Percentiles rank a stretch among this genome's conserved stretches.
Conservation (phyloP, 2,888 invertebrate species). For the Gibbula magus region DNA sequence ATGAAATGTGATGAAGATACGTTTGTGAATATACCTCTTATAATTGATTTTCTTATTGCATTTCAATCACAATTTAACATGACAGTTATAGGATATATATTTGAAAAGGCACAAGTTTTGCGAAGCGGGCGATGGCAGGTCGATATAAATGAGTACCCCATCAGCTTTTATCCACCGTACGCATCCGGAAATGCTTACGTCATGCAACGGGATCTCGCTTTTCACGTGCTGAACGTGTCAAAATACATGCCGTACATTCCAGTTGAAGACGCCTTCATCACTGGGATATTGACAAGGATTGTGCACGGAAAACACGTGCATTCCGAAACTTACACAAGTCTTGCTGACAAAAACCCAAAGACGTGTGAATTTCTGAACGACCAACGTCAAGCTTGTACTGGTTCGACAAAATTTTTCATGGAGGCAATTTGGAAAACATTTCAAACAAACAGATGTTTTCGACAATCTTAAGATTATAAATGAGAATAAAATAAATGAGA, state of each 20-base stretch:
- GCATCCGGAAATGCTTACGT: neutral
- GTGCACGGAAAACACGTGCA: neutral
- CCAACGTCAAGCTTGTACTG: neutral
- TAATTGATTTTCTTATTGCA: neutral
- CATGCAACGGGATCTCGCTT: neutral
- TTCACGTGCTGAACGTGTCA: neutral
- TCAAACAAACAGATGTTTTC: too few relatives aligned
- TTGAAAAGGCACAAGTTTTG: neutral
- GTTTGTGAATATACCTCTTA: neutral
- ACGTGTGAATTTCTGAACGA: neutral
- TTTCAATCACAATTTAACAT: neutral
- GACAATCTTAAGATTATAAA: too few relatives aligned
- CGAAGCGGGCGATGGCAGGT: neutral
- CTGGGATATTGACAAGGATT: neutral
- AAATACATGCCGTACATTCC: neutral
- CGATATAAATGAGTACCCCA: neutral
- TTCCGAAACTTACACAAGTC: neutral
- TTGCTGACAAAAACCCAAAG: neutral
- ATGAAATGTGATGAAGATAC: neutral
- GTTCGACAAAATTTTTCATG: too few relatives aligned
- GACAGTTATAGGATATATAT: neutral
- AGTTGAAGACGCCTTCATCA: conserved; percentile 6
- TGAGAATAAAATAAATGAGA: too few relatives aligned
- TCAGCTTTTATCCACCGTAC: neutral
- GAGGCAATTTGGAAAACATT: too few relatives aligned